These are phyloP conservation scores for Gandaritis pyraliata DNA, from an alignment of 2,888 invertebrate species.

Conservation along the genomic window DNA sequence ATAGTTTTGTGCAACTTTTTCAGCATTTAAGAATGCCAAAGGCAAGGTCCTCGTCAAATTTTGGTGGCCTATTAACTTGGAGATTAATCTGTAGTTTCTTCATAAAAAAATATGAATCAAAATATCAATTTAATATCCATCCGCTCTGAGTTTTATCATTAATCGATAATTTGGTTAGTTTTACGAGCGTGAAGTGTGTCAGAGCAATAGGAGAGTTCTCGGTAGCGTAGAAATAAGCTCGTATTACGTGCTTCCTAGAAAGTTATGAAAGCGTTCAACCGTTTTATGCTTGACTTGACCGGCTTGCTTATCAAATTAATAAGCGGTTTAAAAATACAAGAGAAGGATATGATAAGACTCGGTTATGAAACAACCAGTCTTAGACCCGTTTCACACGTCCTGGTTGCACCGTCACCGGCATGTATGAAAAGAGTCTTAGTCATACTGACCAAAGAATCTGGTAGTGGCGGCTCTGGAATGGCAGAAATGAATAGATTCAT, in stretches of 20 bases:
- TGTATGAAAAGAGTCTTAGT: too few relatives aligned
- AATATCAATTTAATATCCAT: conserved; percentile 15
- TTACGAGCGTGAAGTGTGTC: conserved; percentile 26
- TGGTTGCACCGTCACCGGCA: too few relatives aligned
- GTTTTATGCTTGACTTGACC: conserved; percentile 1
- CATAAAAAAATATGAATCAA: background rate
- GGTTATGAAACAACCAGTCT: too few relatives aligned
- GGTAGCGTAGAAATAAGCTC: conserved; percentile 16
- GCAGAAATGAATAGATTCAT: too few relatives aligned
- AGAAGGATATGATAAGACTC: background rate
- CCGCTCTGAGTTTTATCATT: conserved; percentile 15
- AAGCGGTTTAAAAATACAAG: background rate
- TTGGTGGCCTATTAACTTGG: background rate
- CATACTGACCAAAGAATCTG: too few relatives aligned
- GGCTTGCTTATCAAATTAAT: background rate
- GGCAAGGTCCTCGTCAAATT: background rate
- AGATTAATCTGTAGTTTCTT: background rate
- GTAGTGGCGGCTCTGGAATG: too few relatives aligned
- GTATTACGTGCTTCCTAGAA: conserved; percentile 20
- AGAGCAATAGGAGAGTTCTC: conserved; percentile 28
- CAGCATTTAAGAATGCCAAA: conserved; percentile 2
- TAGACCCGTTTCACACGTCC: too few relatives aligned
- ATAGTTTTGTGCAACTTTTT: background rate
- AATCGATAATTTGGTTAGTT: conserved; percentile 19
- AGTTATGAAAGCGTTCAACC: background rate